Base-by-base conservation (phyloP, 2,113 vertebrate species). In the Myanophis thanlyinensis region DNA sequence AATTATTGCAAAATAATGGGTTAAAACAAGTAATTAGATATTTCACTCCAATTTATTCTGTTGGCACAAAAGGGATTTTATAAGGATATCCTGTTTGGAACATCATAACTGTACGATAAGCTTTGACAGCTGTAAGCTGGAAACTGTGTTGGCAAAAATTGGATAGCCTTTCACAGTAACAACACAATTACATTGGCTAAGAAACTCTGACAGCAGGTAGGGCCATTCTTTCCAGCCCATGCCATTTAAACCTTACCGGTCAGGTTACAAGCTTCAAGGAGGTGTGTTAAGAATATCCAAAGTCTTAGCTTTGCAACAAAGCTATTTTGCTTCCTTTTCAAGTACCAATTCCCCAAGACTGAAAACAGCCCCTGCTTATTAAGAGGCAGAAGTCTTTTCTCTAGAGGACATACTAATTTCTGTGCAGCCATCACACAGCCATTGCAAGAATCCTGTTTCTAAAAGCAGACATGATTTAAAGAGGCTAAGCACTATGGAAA, bases 391-490 rank as follows among this genome's bases (percentile, higher is more conserved):
- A 94, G 90, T 94, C 95, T 91, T 90, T 96, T 93, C 93, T 94
- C 94, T 96, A 92, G 94, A 97, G 95, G 95, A 97, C 96, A 96
- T 53, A 30, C 12, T 47, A 95, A 91, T 92, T 96, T 97, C 94
- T 94, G 89, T 89, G 46, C 90, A 96, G 89, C 59, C 94, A 89
- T 35, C 0, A 0, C 54, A 80, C 89, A 87, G 48, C 94, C 90
- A n/a, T 12, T 90, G 94, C 48, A 94, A 90, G 93, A 94, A 92
- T 48, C 92, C 1, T 1, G 0, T 13, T 91, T 93, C 88, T n/a
- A 35, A 80, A 73, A 87, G 52, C n/a, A 12, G 3, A 93, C 89
- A 94, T 87, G 87, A 92, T 48, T 54, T n/a, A 35, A 85, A 92
- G 90, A 92, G 47, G 84, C 35, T 35, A 4, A 89, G 80, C 49